These are phyloP conservation scores for Myiagra hebetior DNA, from an alignment of 2,113 vertebrate species.

Conservation along the genomic window DNA sequence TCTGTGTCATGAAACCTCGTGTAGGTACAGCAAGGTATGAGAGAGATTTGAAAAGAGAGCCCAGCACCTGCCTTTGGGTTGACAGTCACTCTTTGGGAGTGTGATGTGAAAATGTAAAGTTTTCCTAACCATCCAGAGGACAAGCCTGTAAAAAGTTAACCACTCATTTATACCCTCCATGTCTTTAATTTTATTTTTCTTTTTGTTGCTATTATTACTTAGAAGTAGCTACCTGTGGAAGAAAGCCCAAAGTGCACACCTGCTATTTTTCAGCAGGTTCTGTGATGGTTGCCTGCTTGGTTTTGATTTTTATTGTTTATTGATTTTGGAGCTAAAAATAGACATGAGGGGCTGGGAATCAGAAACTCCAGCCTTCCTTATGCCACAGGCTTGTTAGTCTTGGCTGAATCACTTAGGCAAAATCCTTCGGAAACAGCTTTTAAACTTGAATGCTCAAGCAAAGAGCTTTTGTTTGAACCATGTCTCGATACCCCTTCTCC, in stretches of 20 bases:
- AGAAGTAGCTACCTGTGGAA: not conserved
- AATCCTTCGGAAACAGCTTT: not conserved
- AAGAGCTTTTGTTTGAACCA: not conserved
- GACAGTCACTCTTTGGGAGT: not conserved
- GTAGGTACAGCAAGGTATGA: not conserved
- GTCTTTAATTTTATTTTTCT: not conserved
- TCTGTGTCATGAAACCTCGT: not conserved
- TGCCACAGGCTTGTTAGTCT: slow-evolving; percentile 4
- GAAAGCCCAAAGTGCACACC: not conserved
- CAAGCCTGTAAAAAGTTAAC: not conserved
- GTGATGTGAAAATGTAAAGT: not conserved
- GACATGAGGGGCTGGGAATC: not conserved
- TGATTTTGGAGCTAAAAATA: slow-evolving; percentile 36
- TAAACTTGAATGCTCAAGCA: not conserved
- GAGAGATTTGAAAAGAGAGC: not conserved
- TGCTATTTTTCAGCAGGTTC: not conserved
- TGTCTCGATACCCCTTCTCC: not conserved
- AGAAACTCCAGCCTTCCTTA: slow-evolving; percentile 11
- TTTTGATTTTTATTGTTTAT: slow-evolving; percentile 20
- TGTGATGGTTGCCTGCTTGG: not conserved
- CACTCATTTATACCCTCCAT: not conserved
- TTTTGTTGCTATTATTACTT: not conserved
- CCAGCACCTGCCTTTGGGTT: not conserved
- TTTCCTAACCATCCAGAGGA: not conserved
- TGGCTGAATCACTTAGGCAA: not conserved